phyloP scores from a whole-genome alignment of 2,888 invertebrate genomes.

The Eupithecia inturbata region DNA sequence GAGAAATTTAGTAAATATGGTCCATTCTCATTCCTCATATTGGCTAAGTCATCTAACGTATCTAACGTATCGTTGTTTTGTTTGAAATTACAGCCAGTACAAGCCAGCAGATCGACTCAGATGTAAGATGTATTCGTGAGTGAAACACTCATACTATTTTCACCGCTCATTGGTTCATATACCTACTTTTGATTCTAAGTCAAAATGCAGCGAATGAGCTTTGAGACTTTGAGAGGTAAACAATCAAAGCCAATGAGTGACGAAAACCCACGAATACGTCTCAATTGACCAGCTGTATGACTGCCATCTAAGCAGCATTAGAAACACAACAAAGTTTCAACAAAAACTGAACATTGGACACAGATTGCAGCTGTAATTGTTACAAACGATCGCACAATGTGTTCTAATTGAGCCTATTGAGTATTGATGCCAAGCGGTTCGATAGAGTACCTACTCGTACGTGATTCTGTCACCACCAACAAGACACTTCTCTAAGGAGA shows the following conservation, averaged over 20 bases:
- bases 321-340: background rate
- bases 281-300: no score
- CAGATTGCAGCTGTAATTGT: slow-evolving; percentile 43
- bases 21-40: background rate
- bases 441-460: slow-evolving; percentile 8
- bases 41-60: background rate
- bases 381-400: slow-evolving; percentile 23
- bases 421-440: slow-evolving; percentile 21
- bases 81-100: background rate
- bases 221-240: no score
- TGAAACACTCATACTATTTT: background rate
- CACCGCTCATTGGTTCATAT: background rate
- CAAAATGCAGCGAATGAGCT: background rate
- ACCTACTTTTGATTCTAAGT: background rate
- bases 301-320: background rate
- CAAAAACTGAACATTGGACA: slow-evolving; percentile 14
- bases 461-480: slow-evolving; percentile 10
- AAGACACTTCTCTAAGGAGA: slow-evolving; percentile 3
- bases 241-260: no score
- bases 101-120: background rate
- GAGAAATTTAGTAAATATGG: background rate
- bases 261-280: background rate
- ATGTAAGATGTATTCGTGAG: background rate
- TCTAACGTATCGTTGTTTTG: no score
- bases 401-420: slow-evolving; percentile 31